Evolutionary conservation across 2,888 invertebrate genomes (phyloP).

Genomic region (Timema cristinae): DNA sequence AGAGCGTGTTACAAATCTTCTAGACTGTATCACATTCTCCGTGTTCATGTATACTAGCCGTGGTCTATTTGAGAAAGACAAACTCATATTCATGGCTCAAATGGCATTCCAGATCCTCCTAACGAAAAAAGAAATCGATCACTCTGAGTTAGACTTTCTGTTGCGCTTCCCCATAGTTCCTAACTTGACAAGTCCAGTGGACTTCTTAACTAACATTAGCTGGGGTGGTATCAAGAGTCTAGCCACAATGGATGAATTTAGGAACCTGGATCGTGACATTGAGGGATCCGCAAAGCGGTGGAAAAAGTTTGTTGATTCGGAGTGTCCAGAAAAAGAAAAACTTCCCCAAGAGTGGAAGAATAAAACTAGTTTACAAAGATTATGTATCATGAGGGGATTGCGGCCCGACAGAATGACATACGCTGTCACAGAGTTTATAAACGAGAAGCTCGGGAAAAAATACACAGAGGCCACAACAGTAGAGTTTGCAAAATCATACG

Average conservation of each 20-base stretch:
- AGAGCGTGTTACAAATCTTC: constrained; percentile 67
- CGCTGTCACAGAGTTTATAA: constrained; percentile 79
- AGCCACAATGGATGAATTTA: constrained; percentile 70
- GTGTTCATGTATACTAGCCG: constrained; percentile 86
- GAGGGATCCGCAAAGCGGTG: constrained; percentile 54
- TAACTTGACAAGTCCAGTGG: constrained; percentile 70
- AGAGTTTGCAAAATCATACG: constrained; percentile 79
- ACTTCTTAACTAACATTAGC: constrained; percentile 71
- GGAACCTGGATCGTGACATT: constrained; percentile 62
- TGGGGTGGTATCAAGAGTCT: constrained; percentile 84
- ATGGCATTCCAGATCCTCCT: constrained; percentile 73
- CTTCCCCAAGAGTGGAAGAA: constrained; percentile 96
- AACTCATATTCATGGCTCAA: constrained; percentile 84
- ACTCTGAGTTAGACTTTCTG: constrained; percentile 79
- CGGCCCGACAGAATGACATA: constrained; percentile 94
- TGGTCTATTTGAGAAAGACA: constrained; percentile 88
- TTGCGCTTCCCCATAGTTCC: constrained; percentile 78
- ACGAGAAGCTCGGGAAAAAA: constrained; percentile 80
- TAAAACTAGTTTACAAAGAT: constrained; percentile 74
- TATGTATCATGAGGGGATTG: constrained; percentile 89
- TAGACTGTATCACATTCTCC: constrained; percentile 82
- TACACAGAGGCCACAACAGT: constrained; percentile 75
- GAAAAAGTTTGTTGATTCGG: constrained; percentile 89
- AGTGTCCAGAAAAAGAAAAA: constrained; percentile 89
- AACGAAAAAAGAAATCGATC: constrained; percentile 63